A percentile compares a stretch with the other conserved stretches of the same genome.
phyloP scores from a whole-genome alignment of 2,888 invertebrate species.

The Lycophotia porphyrea region DNA sequence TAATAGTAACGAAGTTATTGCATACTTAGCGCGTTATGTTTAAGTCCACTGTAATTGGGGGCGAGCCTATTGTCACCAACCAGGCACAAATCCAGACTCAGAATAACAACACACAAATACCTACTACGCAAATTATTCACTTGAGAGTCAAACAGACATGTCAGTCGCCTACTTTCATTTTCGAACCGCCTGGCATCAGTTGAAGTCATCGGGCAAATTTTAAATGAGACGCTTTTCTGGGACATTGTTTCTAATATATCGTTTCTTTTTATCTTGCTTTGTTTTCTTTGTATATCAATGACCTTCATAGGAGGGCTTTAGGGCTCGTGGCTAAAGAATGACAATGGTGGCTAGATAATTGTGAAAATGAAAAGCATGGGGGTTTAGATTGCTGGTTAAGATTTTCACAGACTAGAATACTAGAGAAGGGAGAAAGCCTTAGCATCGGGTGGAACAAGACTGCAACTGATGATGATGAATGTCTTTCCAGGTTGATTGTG shows the following conservation, averaged over 20 bases:
- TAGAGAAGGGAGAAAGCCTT: too few species aligned
- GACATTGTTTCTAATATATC: constrained; percentile 7
- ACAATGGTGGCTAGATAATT: too few species aligned
- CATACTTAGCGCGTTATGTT: background rate
- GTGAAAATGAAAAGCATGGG: too few species aligned
- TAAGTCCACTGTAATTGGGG: background rate
- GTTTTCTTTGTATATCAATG: background rate
- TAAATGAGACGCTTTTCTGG: constrained; percentile 43
- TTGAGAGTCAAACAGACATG: constrained; percentile 30
- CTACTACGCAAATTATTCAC: constrained; percentile 25
- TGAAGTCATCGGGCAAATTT: constrained; percentile 42
- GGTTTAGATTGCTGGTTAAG: too few species aligned
- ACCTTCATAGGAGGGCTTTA: background rate
- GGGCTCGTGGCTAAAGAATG: background rate
- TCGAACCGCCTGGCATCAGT: constrained; percentile 43
- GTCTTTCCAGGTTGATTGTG: too few species aligned
- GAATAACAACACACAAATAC: background rate
- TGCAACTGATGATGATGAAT: too few species aligned
- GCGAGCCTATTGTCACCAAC: background rate
- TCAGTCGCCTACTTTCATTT: constrained; percentile 59
- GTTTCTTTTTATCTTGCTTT: background rate
- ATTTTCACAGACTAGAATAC: too few species aligned
- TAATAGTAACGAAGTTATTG: background rate
- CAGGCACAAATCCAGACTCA: background rate
- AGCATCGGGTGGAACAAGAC: too few species aligned